Base-by-base conservation (phyloP, 2,888 invertebrate genomes). In the Cephonodes hylas region DNA sequence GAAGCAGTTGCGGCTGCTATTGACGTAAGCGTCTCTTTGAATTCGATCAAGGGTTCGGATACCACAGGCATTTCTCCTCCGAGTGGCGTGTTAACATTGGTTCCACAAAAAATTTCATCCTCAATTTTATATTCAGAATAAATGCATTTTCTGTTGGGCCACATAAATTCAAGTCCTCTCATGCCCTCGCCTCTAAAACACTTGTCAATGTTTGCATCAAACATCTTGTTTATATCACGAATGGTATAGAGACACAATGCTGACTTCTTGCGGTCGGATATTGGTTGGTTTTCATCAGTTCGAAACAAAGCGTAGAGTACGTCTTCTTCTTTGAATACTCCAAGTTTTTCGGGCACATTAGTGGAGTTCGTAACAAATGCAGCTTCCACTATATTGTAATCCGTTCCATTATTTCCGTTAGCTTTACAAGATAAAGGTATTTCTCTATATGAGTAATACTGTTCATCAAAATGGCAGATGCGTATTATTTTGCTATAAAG, bases 371-470 rank as follows among this genome's bases (percentile, higher is more conserved):
- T 98, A 42, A 99, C 96, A 84, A 96, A 98, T 0, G 98, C 99
- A 23, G 99, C 98, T 84, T 98, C 98, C 3, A 98, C 96, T 59
- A 99, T 93, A 89, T 99, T 99, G 86, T 98, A 99, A 63, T 95
- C 94, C 74, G 84, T 91, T 79, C 95, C 95, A 22, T 94, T 95
- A 66, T 96, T 95, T 46, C 94, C 95, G 81, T 96, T 95, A 73
- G 95, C 95, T 60, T 95, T 96, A 84, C 99, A 99, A 75, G 98
- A 97, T 83, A 99, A 96, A 13, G 99, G 98, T 72, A 99, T 98
- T 93, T 99, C 99, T 8, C 99, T 98, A 86, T 99, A 99, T 5
- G 99, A 99, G 87, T 99, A 98, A 89, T 99, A 99, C 82, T 97
- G 96, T 70, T 96, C 95, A 83, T 99, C 99, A 77, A 97, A 97